phyloP scores from a whole-genome alignment of 1,140 invertebrate species.

The Oscheius sp. region DNA sequence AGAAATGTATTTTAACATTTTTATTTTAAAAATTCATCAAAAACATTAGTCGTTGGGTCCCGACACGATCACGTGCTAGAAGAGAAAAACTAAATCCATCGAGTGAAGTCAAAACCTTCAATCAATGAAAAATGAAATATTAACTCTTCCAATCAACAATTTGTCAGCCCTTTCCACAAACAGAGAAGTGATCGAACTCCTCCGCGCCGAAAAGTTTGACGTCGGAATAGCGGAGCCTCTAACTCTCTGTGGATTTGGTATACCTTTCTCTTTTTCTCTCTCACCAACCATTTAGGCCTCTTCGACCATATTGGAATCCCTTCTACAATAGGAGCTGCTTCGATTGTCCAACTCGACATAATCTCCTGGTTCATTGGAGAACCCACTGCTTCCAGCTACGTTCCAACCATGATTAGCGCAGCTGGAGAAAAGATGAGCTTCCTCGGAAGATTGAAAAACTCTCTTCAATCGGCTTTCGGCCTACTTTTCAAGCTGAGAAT shows the following conservation, averaged over 20 bases:
- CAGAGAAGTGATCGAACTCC: background rate
- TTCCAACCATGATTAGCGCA: constrained; percentile 2
- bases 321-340: background rate
- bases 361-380: background rate
- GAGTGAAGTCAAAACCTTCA: background rate
- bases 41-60: background rate
- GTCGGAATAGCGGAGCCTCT: constrained; percentile 1
- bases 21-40: too few relatives aligned
- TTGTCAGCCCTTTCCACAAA: background rate
- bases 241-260: background rate
- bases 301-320: background rate
- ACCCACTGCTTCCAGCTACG: constrained; percentile 4
- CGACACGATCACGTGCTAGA: background rate
- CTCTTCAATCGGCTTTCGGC: background rate
- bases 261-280: background rate
- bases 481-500: background rate
- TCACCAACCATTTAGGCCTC: background rate
- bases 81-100: background rate
- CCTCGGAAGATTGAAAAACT: background rate
- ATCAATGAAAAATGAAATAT: background rate
- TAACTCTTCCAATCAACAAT: too few relatives aligned
- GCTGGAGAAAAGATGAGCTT: background rate
- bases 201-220: background rate
- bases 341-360: background rate
- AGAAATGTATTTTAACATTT: too few relatives aligned